phyloP scores from a whole-genome alignment of 2,888 invertebrate species.

The Amphipoea lucens region DNA sequence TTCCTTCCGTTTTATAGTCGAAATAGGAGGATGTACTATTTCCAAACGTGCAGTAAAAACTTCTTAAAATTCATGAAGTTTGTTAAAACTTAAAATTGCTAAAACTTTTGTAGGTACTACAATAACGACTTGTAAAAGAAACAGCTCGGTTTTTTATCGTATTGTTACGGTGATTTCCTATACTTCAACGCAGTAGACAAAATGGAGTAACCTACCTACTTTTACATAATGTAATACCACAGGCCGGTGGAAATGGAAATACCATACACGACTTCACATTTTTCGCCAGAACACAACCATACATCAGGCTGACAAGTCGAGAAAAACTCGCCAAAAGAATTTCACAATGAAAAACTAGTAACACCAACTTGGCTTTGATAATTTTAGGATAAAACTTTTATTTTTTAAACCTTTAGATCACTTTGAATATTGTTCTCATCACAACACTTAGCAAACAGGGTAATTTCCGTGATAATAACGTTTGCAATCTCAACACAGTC shows the following conservation, averaged over 20 bases:
- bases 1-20: not conserved
- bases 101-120: not conserved
- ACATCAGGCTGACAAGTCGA: not conserved
- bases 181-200: not conserved
- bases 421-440: not conserved
- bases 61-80: slow-evolving; percentile 1
- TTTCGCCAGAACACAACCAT: not conserved
- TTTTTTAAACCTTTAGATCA: not conserved
- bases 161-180: not conserved
- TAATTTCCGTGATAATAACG: too few relatives aligned
- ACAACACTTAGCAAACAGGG: not conserved
- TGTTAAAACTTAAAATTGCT: not conserved
- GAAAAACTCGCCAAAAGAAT: not conserved
- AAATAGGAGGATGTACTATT: slow-evolving; percentile 6
- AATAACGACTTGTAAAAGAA: not conserved
- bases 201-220: not conserved
- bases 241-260: not conserved
- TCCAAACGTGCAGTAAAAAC: slow-evolving; percentile 11
- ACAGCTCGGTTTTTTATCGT: not conserved
- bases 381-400: not conserved
- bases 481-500: not conserved
- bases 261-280: not conserved
- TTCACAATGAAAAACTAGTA: not conserved
- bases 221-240: not conserved
- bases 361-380: not conserved